phyloP scores from a whole-genome alignment of 2,113 vertebrate species.

The Sebastes schlegelii region DNA sequence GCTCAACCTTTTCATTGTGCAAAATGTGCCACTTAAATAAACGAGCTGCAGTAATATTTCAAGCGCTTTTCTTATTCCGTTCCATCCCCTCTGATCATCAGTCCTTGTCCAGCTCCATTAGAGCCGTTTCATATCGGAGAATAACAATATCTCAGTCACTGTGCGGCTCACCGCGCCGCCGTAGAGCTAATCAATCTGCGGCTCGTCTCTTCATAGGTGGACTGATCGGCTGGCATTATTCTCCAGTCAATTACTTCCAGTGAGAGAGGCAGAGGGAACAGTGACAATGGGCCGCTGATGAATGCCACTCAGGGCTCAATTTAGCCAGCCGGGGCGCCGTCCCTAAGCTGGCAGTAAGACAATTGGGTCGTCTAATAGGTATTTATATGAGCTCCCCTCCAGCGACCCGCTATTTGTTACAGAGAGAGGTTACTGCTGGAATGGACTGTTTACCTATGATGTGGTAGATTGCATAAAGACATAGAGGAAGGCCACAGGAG shows the following conservation, averaged over 20 bases:
- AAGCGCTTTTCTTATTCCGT: slow-evolving; percentile 63
- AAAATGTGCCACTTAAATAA: slow-evolving; percentile 68
- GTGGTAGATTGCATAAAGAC: slow-evolving; percentile 57
- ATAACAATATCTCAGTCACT: slow-evolving; percentile 72
- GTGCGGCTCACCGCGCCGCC: slow-evolving; percentile 32
- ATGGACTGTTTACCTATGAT: slow-evolving; percentile 61
- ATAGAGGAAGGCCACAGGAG: slow-evolving; percentile 13
- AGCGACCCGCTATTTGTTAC: slow-evolving; percentile 77
- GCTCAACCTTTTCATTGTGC: slow-evolving; percentile 66
- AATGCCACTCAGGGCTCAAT: slow-evolving; percentile 79
- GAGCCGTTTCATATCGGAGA: slow-evolving; percentile 71
- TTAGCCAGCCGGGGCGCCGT: slow-evolving; percentile 66
- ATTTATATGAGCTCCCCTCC: slow-evolving; percentile 78
- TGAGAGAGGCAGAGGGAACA: slow-evolving; percentile 69
- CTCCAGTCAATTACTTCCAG: slow-evolving; percentile 82
- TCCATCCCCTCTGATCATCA: slow-evolving; percentile 71
- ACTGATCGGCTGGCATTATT: slow-evolving; percentile 78
- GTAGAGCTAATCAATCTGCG: slow-evolving; percentile 74
- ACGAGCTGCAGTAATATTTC: slow-evolving; percentile 61
- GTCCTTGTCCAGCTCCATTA: slow-evolving; percentile 74
- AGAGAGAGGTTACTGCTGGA: slow-evolving; percentile 66
- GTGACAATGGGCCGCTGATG: slow-evolving; percentile 81
- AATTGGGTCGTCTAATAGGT: slow-evolving; percentile 81
- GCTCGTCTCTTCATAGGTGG: slow-evolving; percentile 76
- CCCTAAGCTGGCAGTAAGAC: slow-evolving; percentile 78